phyloP scores from a whole-genome alignment of 2,888 invertebrate species.

The Vesta saturnalis region DNA sequence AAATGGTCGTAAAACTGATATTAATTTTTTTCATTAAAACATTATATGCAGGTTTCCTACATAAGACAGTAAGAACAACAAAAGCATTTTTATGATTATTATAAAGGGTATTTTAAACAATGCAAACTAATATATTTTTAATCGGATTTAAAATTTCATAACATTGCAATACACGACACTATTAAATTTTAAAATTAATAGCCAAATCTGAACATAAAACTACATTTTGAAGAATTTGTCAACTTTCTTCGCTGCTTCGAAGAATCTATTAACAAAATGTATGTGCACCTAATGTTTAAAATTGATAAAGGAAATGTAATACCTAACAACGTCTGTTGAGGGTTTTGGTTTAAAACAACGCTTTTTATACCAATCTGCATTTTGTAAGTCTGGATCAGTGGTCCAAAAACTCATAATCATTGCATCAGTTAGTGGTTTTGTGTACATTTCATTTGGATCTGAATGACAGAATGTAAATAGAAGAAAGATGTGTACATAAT shows the following conservation, averaged over 20 bases:
- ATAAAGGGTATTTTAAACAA: too few species aligned
- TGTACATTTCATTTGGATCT: constrained; percentile 66
- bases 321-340: constrained; percentile 60
- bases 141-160: too few species aligned
- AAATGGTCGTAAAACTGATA: too few species aligned
- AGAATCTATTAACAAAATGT: constrained; percentile 37
- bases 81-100: too few species aligned
- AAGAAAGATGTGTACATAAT: neutral
- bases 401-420: constrained; percentile 66
- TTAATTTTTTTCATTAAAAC: too few species aligned
- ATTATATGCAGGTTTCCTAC: too few species aligned
- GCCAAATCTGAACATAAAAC: too few species aligned
- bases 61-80: too few species aligned
- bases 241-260: constrained; percentile 42
- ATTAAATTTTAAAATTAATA: too few species aligned
- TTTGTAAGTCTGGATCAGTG: constrained; percentile 60
- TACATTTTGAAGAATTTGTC: constrained; percentile 46
- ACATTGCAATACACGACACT: too few species aligned
- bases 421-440: constrained; percentile 63
- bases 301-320: constrained; percentile 3
- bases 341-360: constrained; percentile 61
- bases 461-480: neutral
- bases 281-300: too few species aligned
- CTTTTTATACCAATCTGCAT: constrained; percentile 62
- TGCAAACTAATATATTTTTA: too few species aligned